These are phyloP conservation scores for Littorina saxatilis DNA, from an alignment of 1,140 invertebrate species.

Conservation along the genomic window DNA sequence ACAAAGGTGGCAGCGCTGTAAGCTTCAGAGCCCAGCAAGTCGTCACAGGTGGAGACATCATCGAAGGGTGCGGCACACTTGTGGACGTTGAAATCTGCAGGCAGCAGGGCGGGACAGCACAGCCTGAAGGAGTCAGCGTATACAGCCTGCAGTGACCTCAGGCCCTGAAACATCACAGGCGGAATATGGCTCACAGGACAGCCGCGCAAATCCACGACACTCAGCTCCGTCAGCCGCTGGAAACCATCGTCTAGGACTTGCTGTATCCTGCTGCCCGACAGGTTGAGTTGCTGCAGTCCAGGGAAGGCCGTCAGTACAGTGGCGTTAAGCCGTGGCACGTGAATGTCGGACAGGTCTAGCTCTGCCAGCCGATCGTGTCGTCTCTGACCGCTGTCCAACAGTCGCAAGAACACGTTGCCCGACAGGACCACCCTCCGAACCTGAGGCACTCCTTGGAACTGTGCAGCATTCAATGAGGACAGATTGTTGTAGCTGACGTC, in stretches of 20 bases:
- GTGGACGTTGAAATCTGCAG: no score
- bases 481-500: constrained; percentile 1
- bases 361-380: constrained; percentile 30
- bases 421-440: no score
- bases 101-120: no score
- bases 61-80: no score
- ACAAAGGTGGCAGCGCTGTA: constrained; percentile 47
- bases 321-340: constrained; percentile 22
- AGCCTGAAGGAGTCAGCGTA: background rate
- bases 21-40: constrained; percentile 46
- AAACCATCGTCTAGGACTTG: background rate
- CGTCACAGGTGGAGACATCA: constrained; percentile 53
- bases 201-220: no score
- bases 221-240: no score
- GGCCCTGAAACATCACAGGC: no score
- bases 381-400: constrained; percentile 6
- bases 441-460: background rate
- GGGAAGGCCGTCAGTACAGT: constrained; percentile 21
- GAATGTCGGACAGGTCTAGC: background rate
- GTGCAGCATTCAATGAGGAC: background rate
- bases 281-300: no score
- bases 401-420: constrained; percentile 33
- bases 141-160: no score
- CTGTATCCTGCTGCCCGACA: background rate
- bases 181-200: no score